Conservation (phyloP, 1,140 invertebrate genomes). For the Drosophila prosaltans region DNA sequence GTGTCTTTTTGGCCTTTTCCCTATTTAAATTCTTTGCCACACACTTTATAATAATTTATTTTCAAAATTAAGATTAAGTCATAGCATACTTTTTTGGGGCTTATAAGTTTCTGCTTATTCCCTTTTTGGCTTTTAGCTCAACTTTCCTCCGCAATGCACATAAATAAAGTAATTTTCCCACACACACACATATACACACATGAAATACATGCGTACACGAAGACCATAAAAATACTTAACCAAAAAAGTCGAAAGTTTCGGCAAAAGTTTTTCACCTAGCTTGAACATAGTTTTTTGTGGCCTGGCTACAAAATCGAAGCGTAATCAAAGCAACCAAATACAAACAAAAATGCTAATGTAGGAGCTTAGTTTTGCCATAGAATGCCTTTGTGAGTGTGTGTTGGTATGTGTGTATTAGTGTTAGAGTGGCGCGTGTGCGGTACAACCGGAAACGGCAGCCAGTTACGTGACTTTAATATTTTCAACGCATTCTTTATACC, state of each 20-base stretch:
- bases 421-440: constrained; percentile 59
- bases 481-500: constrained; percentile 67
- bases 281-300: constrained; percentile 37
- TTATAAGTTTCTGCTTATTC: constrained; percentile 36
- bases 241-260: constrained; percentile 53
- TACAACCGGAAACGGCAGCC: constrained; percentile 68
- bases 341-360: constrained; percentile 78
- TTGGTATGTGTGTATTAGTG: constrained; percentile 23
- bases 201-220: not conserved
- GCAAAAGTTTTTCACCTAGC: constrained; percentile 67
- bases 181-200: constrained; percentile 17
- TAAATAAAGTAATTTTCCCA: constrained; percentile 75
- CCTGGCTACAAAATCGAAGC: constrained; percentile 65
- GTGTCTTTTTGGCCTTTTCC: not conserved
- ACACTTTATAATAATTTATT: constrained; percentile 25
- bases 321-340: constrained; percentile 74
- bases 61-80: constrained; percentile 14
- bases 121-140: constrained; percentile 59
- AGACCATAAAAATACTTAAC: constrained; percentile 33
- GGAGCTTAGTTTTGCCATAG: constrained; percentile 49
- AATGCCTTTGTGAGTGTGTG: constrained; percentile 14
- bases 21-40: constrained; percentile 33
- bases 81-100: constrained; percentile 19
- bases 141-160: constrained; percentile 70
- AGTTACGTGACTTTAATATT: constrained; percentile 81